Base-by-base conservation (phyloP, 1,140 invertebrate species). In the Heliconius himera region DNA sequence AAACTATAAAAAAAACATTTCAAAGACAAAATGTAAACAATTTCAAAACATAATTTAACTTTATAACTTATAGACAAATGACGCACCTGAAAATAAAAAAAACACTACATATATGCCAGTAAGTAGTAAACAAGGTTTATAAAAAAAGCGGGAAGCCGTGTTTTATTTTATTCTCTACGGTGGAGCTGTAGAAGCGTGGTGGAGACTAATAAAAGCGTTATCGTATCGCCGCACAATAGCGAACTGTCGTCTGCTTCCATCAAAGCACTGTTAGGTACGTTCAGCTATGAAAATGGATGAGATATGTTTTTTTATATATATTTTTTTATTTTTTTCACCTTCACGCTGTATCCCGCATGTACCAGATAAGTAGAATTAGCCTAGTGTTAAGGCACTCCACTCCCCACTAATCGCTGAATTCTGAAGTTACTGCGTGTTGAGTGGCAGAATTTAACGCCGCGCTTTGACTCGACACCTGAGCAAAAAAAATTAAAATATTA, bases 141-240 rank as follows among this genome's bases (percentile, higher is more conserved):
- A 66, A 66, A 66, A 66, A 66, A 66, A 26, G 26, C 8, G 11
- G 66, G 29, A 29, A 76, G 60, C 56, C 77, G 29, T 73, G 26
- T 89, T 88, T 88, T 89, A 88, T 89, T 85, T 86, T 86, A 86
- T 88, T 86, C 83, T 84, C 80, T 79, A 76, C 71, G 80, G 79
- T 78, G 70, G 79, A 76, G 78, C 60, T 66, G 26, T 66, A 66
- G 60, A 29, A 16, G 60, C 26, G 60, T 29, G 60, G 60, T 77
- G 76, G 51, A 74, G 82, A 84, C 87, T 92, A 91, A 92, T 92
- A 92, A 93, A 91, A 93, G 85, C 91, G 86, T 89, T 92, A 93
- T 93, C 90, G 87, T 90, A 91, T 89, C 85, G 86, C 85, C 41
- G 81, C 84, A 91, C 91, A 92, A 93, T 89, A 85, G 82, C 83